These are phyloP conservation scores for Pteropus rufus DNA, from an alignment of 2,797 vertebrate species.

Conservation along the genomic window DNA sequence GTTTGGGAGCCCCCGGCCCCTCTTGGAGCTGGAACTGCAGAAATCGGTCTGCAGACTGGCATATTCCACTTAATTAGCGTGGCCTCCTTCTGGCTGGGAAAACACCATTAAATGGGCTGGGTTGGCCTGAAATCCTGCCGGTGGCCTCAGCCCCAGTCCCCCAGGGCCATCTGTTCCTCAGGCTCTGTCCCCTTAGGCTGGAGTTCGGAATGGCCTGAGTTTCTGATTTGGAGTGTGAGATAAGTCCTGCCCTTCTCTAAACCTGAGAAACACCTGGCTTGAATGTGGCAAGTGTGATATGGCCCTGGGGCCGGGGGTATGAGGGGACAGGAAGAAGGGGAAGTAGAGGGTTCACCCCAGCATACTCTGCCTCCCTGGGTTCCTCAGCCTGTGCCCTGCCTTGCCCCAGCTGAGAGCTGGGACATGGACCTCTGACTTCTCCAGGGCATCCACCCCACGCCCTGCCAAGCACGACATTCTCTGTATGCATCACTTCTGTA, in stretches of 20 bases:
- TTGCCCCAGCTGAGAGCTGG: not conserved
- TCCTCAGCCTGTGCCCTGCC: not conserved
- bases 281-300: not conserved
- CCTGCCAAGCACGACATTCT: fast-evolving
- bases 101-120: slow-evolving; percentile 8
- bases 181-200: slow-evolving; percentile 56
- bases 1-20: slow-evolving; percentile 19
- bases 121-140: not conserved
- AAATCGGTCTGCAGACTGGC: not conserved
- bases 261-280: not conserved
- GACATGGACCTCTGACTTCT: not conserved
- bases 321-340: not conserved
- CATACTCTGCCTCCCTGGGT: not conserved
- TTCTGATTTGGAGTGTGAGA: not conserved
- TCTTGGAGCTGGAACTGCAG: not conserved
- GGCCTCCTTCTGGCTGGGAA: slow-evolving; percentile 68
- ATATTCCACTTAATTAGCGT: slow-evolving; percentile 63
- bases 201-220: not conserved
- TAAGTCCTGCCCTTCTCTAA: not conserved
- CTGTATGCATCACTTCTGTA: fast-evolving
- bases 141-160: not conserved
- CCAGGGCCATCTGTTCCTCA: not conserved
- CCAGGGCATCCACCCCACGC: fast-evolving
- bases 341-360: not conserved
- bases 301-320: not conserved